Base-by-base conservation (phyloP, 1,140 invertebrate genomes). In the Amyelois transitella region DNA sequence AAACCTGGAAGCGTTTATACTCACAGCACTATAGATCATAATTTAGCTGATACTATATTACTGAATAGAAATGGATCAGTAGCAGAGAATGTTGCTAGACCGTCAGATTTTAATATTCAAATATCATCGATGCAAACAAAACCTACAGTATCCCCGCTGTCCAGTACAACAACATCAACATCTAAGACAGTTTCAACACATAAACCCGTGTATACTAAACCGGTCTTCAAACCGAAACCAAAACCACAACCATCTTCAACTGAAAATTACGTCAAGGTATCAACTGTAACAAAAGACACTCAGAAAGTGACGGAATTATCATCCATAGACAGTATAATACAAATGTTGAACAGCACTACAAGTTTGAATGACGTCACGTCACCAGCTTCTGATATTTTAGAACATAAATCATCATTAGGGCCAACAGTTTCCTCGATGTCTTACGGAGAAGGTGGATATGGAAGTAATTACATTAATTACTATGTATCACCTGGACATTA, bases 41-140 rank as follows among this genome's bases (percentile, higher is more conserved):
- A 85, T 22, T 77, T 83, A 7, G 90, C 92, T 4, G 93, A 95
- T 19, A 94, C 93, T 0, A 89, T 93, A 56, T 66, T 94, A 0
- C 57, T 92, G 0, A 90, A 93, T 65, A 86, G 91, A 66, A 92
- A 93, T 57, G 92, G 92, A 14, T 89, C 90, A 0, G 70, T 77
- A 51, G 89, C 88, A 0, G 72, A 80, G 32, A 91, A 93, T 64
- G 81, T 90, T 1, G 88, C 91, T 10, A 90, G 90, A 74, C 91
- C 92, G 0, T 92, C 91, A 60, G 92, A 93, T 55, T 89, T 92
- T 56, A 85, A 86, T 61, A 72, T 88, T 59, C 88, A 86, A 66
- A 75, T 86, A 60, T 88, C 88, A 0, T 79, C 80, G 17, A 84
- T 88, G 81, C 87, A 89, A 66, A 88, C 85, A 0, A 89, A 89